Evolutionary conservation across 2,113 vertebrate genomes (phyloP).

Genomic region (Phrynosoma blainvillii): DNA sequence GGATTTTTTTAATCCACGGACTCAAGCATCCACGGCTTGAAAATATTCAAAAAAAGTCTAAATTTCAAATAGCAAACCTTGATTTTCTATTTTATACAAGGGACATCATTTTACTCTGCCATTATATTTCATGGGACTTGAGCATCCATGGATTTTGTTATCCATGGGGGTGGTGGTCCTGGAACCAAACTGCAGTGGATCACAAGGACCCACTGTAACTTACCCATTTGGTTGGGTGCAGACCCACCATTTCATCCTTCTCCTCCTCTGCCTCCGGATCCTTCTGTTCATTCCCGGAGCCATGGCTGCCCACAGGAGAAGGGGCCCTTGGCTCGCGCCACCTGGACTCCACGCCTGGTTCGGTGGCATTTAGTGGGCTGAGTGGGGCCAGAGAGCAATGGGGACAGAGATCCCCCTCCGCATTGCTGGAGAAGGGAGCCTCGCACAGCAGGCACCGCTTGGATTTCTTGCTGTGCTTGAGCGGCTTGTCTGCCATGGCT

Average conservation of each 20-base stretch:
- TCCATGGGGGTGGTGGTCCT: too few species aligned
- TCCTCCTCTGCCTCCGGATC: neutral
- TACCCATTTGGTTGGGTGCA: neutral
- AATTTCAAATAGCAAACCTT: too few species aligned
- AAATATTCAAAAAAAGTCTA: too few species aligned
- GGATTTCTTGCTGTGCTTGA: slow-evolving; percentile 28
- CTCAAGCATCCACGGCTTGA: too few species aligned
- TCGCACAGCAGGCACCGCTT: neutral
- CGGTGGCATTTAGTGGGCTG: rapidly evolving
- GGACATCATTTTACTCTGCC: too few species aligned
- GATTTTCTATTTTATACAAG: too few species aligned
- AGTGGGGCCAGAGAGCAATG: neutral
- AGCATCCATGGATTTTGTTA: too few species aligned
- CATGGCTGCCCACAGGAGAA: neutral
- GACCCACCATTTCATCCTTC: neutral
- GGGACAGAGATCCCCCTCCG: slow-evolving; percentile 15
- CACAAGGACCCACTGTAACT: neutral
- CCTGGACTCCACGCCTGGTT: neutral
- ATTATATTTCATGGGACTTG: too few species aligned
- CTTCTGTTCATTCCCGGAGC: neutral
- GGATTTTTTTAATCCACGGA: too few species aligned
- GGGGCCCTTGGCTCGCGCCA: slow-evolving; percentile 4
- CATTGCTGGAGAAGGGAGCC: neutral
- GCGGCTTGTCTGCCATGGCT: neutral
- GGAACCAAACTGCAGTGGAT: too few species aligned